Base-by-base conservation (phyloP, 2,797 vertebrate species). In the Basileuterus tristriatus region DNA sequence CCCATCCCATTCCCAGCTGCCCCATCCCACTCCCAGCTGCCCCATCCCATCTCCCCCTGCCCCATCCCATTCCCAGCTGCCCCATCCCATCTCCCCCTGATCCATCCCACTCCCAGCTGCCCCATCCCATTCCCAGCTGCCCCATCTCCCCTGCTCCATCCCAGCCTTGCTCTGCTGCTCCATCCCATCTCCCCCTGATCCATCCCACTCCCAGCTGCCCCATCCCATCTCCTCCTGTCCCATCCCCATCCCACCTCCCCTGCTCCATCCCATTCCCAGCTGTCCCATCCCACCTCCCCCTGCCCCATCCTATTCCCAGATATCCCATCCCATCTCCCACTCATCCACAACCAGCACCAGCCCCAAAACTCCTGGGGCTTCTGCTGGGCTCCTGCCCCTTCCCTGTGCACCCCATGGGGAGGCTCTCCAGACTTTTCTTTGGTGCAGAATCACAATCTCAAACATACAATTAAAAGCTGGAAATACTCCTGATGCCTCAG, bases 291-390 rank as follows among this genome's bases (percentile, higher is more conserved):
- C 32, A 53, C 12, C 29, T 20, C 18, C 29, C 29, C 16, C 17
- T 29, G 41, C 41, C 17, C 17, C 41, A 9, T 5, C 36, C 49
- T 59, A 17, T 0, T 10, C 17, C 16, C 17, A 17, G 6, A 12
- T 6, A 20, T 20, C 1, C 53, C 32, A n/a, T 23, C n/a, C 32
- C 14, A 34, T 34, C 36, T 39, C 36, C 8, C 18, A 3, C 26
- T 20, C 12, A 46, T 13, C 34, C 59, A 11, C 1, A 0, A 9
- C 16, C 0, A 85, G 26, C 15, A 11, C 14, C 2, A 70, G 32
- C 26, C 47, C 63, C 3, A 24, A 5, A 64, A 67, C 21, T 5
- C 49, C 43, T 2, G 0, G 1, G 0, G 7, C 5, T 11, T 39
- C 64, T 30, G 17, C 59, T 20, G 19, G 19, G 13, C 39, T 80